A percentile compares a stretch with the other conserved stretches of the same genome.
Evolutionary conservation across 2,888 invertebrate species (phyloP).

Genomic region (Troglohyphantes excavatus): DNA sequence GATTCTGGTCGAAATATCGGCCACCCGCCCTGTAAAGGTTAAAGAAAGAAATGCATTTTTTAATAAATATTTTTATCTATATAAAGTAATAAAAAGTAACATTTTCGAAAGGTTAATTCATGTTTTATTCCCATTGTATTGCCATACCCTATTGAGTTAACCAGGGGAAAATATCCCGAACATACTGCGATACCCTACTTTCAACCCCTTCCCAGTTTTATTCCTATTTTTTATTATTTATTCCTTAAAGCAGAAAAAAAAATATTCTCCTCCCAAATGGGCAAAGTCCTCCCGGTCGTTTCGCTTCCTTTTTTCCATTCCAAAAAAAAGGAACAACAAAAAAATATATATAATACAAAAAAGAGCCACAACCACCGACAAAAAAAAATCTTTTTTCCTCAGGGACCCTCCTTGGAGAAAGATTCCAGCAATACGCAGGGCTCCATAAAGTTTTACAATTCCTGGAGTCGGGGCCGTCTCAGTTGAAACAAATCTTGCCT

Average conservation of each 20-base stretch:
- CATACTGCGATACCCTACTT: no score
- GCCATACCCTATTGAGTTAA: no score
- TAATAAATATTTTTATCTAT: no score
- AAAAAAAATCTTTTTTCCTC: neutral
- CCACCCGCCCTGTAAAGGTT: no score
- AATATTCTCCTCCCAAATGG: neutral
- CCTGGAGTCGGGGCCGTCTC: neutral
- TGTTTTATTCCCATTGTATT: no score
- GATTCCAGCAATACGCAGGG: neutral
- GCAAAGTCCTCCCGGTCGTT: neutral
- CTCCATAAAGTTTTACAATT: conserved; percentile 35
- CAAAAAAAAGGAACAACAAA: neutral
- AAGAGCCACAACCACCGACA: neutral
- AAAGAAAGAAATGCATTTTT: no score
- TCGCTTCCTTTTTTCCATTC: neutral
- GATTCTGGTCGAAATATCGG: no score
- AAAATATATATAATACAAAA: neutral
- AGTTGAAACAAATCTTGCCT: conserved; percentile 23
- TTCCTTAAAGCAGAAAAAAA: neutral
- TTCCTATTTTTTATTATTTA: neutral
- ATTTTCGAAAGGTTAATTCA: no score
- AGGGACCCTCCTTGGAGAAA: neutral
- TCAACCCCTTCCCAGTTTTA: no score
- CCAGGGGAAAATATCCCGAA: no score
- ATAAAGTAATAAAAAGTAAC: no score